These are phyloP conservation scores for Aulostomus chinensis DNA, from an alignment of 2,797 vertebrate species.

Conservation along the genomic window DNA sequence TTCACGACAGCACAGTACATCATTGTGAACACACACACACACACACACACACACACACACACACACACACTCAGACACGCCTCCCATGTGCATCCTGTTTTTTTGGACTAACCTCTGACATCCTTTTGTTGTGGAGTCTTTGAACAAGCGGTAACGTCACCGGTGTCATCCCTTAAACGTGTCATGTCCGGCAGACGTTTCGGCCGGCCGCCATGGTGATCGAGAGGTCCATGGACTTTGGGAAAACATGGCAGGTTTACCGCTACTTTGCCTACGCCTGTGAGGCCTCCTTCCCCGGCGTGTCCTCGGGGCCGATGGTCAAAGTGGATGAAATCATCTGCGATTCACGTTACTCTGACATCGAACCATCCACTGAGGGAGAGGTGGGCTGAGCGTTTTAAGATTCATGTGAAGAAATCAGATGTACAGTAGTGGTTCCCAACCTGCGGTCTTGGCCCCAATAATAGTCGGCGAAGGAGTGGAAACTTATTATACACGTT, in stretches of 20 bases:
- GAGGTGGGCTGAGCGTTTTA: slow-evolving; percentile 80
- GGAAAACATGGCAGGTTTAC: slow-evolving; percentile 91
- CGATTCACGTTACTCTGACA: slow-evolving; percentile 92
- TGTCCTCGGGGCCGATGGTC: slow-evolving; percentile 85
- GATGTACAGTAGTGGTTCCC: too few species aligned
- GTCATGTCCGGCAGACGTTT: slow-evolving; percentile 90
- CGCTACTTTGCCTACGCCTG: slow-evolving; percentile 94
- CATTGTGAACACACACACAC: slow-evolving; percentile 15
- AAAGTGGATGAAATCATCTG: slow-evolving; percentile 95
- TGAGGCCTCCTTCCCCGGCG: slow-evolving; percentile 83
- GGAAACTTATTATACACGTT: background rate
- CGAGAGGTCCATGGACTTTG: slow-evolving; percentile 95
- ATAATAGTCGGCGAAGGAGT: too few species aligned
- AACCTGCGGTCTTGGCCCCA: too few species aligned
- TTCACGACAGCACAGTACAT: background rate
- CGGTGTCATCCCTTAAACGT: too few species aligned
- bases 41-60: too few species aligned
- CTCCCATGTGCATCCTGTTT: slow-evolving; percentile 17
- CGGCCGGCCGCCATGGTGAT: slow-evolving; percentile 96
- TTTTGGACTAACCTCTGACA: too few species aligned
- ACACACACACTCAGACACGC: slow-evolving; percentile 31
- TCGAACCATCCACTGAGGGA: slow-evolving; percentile 94
- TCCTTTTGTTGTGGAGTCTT: background rate
- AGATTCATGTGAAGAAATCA: too few species aligned
- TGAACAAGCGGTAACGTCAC: too few species aligned